Percentiles rank a stretch among this genome's conserved stretches.
Conservation (phyloP, 2,797 vertebrate species). For the Odontamblyopus lacepedii region DNA sequence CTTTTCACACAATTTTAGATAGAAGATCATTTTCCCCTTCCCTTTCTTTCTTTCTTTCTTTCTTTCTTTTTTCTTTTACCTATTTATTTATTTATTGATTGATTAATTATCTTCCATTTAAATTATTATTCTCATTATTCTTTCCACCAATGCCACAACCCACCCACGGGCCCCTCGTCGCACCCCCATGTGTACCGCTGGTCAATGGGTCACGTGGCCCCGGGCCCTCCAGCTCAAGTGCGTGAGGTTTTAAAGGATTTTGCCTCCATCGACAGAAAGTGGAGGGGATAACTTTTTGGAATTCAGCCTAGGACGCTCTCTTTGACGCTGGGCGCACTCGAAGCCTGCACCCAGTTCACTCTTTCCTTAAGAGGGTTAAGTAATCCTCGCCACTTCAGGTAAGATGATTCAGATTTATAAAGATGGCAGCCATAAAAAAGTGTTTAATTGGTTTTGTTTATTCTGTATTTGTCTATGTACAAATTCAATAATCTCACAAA, state of each 20-base stretch:
- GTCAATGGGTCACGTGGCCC: slow-evolving; percentile 62
- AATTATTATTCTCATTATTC: slow-evolving; percentile 16
- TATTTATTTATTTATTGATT: no score
- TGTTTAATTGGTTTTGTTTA: no score
- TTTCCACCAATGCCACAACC: slow-evolving; percentile 24
- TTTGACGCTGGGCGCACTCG: slow-evolving; percentile 72
- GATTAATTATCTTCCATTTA: no score
- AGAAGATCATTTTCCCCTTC: no score
- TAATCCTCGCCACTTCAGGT: slow-evolving; percentile 77
- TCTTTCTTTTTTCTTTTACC: no score
- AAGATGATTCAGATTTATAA: slow-evolving; percentile 45
- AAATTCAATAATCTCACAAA: no score
- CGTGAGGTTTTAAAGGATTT: slow-evolving; percentile 81
- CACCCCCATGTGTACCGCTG: slow-evolving; percentile 50
- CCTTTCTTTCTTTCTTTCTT: no score
- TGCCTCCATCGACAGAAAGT: slow-evolving; percentile 84
- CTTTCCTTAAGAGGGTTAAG: slow-evolving; percentile 66
- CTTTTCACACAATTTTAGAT: no score
- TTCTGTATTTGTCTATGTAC: no score
- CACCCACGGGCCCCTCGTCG: slow-evolving; percentile 33
- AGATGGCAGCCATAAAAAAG: background rate
- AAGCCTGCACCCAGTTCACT: slow-evolving; percentile 66
- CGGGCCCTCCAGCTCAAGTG: slow-evolving; percentile 58
- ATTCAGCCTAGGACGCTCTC: slow-evolving; percentile 74
- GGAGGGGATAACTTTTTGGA: slow-evolving; percentile 83